Conservation (phyloP, 2,113 vertebrate genomes). For the Arvicanthis niloticus region DNA sequence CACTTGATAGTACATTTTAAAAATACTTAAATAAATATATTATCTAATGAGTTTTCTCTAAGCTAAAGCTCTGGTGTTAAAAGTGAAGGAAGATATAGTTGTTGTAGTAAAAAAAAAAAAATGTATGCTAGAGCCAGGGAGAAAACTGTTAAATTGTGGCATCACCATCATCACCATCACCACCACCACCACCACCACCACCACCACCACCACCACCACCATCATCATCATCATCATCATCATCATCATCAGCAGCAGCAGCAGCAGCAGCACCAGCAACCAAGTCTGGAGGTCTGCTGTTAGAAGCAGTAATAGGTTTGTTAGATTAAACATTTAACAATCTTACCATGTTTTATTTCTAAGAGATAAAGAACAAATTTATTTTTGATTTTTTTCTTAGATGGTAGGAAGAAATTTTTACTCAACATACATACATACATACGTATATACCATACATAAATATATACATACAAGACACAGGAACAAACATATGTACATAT, state of each 20-base stretch:
- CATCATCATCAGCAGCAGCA: no score
- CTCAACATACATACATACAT: neutral
- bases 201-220: no score
- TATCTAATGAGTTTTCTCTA: neutral
- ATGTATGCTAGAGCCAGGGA: neutral
- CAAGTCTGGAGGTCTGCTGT: neutral
- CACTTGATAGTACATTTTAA: neutral
- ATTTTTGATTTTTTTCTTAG: neutral
- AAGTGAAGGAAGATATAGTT: neutral
- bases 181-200: no score
- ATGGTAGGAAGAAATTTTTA: slow-evolving; percentile 1
- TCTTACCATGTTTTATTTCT: neutral
- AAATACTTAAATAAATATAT: neutral
- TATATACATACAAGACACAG: neutral
- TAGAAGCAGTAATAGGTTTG: neutral
- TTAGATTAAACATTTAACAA: neutral
- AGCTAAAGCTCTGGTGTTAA: neutral
- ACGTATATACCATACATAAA: no score
- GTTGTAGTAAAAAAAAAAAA: neutral
- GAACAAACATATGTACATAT: neutral
- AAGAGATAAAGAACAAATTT: neutral
- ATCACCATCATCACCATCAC: neutral
- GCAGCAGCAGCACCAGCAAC: neutral
- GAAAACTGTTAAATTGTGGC: neutral
- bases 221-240: no score